Percentiles rank a stretch among this genome's conserved stretches.
These are phyloP conservation scores for Odontamblyopus rebecca DNA, from an alignment of 2,797 vertebrate genomes.

Conservation along the genomic window DNA sequence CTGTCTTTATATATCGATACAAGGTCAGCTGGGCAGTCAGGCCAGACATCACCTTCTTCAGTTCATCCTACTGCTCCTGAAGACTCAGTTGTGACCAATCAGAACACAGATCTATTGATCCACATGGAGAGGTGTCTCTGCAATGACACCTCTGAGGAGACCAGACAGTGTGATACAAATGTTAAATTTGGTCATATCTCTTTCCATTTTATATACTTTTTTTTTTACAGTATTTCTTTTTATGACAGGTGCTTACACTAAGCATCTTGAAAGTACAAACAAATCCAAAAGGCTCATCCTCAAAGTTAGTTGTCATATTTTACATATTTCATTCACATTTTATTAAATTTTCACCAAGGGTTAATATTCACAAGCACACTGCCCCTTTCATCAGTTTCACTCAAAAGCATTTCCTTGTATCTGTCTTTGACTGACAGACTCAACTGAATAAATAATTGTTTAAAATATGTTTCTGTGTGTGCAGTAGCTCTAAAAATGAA, in stretches of 20 bases:
- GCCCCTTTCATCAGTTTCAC: conserved; percentile 14
- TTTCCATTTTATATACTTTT: conserved; percentile 42
- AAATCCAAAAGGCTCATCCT: not conserved
- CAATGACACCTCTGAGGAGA: conserved; percentile 10
- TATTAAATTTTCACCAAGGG: conserved; percentile 32
- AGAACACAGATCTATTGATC: conserved; percentile 67
- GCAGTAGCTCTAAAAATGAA: not conserved
- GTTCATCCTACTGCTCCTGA: conserved; percentile 45
- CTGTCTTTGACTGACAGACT: conserved; percentile 24
- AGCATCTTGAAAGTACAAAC: not conserved
- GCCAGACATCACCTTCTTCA: conserved; percentile 32
- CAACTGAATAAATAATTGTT: conserved; percentile 20
- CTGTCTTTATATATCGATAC: conserved; percentile 23
- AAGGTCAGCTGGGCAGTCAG: conserved; percentile 41
- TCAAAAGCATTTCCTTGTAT: conserved; percentile 49
- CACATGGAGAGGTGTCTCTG: conserved; percentile 16
- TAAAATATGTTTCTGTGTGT: not conserved
- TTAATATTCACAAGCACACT: conserved; percentile 28
- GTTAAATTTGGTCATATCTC: conserved; percentile 46
- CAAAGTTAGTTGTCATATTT: conserved; percentile 2
- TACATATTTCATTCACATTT: conserved; percentile 8
- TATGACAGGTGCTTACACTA: not conserved
- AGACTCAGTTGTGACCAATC: conserved; percentile 63
- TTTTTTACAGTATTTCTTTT: conserved; percentile 42
- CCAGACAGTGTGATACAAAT: conserved; percentile 24